Percentiles rank a stretch among this genome's conserved stretches.
Evolutionary conservation across 2,113 vertebrate genomes (phyloP).

Genomic region (Carettochelys insculpta): DNA sequence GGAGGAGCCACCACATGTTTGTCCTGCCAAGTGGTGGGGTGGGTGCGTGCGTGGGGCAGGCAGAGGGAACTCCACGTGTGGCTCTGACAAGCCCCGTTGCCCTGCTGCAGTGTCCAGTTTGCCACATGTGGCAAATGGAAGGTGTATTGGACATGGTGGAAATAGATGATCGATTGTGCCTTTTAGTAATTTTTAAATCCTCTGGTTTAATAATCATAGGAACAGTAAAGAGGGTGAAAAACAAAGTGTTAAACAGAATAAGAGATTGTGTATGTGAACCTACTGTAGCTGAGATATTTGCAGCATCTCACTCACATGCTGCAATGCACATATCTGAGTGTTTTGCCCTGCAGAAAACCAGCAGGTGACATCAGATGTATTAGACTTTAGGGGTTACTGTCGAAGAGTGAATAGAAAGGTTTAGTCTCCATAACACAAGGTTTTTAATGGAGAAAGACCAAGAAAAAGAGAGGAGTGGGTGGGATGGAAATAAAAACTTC

Average conservation of each 20-base stretch:
- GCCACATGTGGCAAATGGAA: slow-evolving; percentile 18
- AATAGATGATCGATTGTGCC: neutral
- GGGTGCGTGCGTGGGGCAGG: too few relatives aligned
- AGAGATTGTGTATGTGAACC: neutral
- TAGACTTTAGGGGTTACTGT: neutral
- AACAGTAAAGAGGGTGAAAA: neutral
- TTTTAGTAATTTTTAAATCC: slow-evolving; percentile 25
- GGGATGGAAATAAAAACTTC: neutral
- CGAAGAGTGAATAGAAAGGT: neutral
- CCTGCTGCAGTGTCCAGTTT: too few relatives aligned
- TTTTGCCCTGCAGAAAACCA: neutral
- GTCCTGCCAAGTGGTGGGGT: too few relatives aligned
- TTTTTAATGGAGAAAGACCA: neutral
- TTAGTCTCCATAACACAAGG: neutral
- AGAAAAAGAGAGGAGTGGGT: neutral
- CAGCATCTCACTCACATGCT: fast-evolving
- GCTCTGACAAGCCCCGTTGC: too few relatives aligned
- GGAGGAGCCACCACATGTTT: too few relatives aligned
- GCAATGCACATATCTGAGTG: neutral
- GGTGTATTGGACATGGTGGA: too few relatives aligned
- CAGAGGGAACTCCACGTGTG: too few relatives aligned
- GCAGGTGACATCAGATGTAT: neutral
- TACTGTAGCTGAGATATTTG: neutral
- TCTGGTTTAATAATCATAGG: slow-evolving; percentile 46
- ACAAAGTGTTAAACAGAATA: slow-evolving; percentile 2